Conservation (phyloP, 2,113 vertebrate genomes). For the Tupaia tana region DNA sequence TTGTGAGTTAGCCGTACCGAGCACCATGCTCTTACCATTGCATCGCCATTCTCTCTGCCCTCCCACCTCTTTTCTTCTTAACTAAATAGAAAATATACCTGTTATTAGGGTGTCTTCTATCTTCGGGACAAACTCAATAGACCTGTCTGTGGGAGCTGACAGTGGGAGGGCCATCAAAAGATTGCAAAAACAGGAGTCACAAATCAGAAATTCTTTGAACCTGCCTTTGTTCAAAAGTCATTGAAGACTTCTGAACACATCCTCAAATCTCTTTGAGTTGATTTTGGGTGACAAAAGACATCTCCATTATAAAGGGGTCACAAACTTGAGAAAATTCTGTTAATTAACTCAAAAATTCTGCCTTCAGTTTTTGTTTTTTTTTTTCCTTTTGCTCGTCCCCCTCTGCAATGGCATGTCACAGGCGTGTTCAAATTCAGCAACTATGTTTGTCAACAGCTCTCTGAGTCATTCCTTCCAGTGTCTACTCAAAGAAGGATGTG, state of each 20-base stretch:
- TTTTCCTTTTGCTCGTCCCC: neutral
- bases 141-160: neutral
- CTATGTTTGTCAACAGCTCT: neutral
- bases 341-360: neutral
- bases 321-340: neutral
- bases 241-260: neutral
- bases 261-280: neutral
- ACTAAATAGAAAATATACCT: neutral
- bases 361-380: no score
- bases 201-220: neutral
- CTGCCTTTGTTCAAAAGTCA: neutral
- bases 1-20: no score
- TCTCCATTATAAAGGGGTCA: neutral
- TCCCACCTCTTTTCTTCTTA: neutral
- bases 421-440: neutral
- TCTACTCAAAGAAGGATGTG: neutral
- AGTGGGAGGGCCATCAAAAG: neutral
- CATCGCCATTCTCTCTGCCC: neutral
- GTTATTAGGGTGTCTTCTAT: neutral
- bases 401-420: neutral
- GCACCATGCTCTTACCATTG: no score
- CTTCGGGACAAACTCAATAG: neutral
- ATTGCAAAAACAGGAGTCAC: neutral
- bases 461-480: neutral
- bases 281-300: neutral